Percentiles rank a stretch among this genome's conserved stretches.
These are phyloP conservation scores for Regulus satrapa DNA, from an alignment of 2,113 vertebrate genomes.

Conservation along the genomic window DNA sequence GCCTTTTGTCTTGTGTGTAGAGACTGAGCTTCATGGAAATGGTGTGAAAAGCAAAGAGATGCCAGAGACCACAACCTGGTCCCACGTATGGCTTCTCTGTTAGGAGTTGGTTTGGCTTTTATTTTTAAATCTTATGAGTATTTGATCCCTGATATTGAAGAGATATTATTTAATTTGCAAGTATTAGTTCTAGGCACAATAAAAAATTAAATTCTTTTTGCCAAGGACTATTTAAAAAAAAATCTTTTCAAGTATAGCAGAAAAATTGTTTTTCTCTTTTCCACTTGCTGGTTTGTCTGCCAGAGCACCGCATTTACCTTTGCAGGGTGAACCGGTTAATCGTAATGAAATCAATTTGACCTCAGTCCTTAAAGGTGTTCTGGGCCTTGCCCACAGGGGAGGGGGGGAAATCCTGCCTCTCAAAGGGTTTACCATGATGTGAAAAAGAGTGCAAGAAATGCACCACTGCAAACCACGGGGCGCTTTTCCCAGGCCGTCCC, in stretches of 20 bases:
- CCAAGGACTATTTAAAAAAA: background rate
- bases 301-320: background rate
- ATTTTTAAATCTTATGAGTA: background rate
- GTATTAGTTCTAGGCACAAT: background rate
- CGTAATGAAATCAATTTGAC: background rate
- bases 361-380: background rate
- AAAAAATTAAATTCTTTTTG: background rate
- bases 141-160: background rate
- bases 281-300: background rate
- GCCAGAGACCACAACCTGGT: background rate
- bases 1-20: background rate
- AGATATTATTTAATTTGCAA: background rate
- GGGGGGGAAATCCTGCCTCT: background rate
- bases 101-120: background rate
- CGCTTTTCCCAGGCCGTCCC: fast-evolving
- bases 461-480: background rate
- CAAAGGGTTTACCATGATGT: fast-evolving
- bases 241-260: background rate
- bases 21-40: background rate
- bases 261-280: background rate
- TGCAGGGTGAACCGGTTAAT: background rate
- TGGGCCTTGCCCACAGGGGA: background rate
- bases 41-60: too few species aligned
- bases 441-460: background rate
- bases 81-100: fast-evolving